These are phyloP conservation scores for Crotalus helleri DNA, from an alignment of 2,113 vertebrate genomes.

Conservation along the genomic window DNA sequence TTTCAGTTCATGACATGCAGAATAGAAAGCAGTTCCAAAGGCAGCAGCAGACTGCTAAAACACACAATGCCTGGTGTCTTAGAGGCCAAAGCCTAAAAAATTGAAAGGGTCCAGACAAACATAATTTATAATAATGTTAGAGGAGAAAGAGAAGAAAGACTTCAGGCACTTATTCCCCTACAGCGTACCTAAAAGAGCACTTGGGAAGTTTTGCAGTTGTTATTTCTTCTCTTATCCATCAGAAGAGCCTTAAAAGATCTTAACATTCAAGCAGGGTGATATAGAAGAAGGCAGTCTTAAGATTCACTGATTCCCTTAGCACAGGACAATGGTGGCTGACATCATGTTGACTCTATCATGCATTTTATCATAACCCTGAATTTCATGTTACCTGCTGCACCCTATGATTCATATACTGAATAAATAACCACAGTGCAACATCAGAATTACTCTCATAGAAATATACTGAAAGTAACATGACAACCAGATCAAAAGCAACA, in stretches of 20 bases:
- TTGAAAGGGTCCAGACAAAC: not conserved
- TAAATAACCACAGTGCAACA: not conserved
- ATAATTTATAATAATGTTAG: not conserved
- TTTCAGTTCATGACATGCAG: not conserved
- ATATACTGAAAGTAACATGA: not conserved
- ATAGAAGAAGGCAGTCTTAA: not conserved
- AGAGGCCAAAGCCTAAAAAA: not conserved
- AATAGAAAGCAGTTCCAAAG: not conserved
- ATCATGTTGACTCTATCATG: not conserved
- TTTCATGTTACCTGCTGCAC: not conserved
- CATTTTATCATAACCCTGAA: not conserved
- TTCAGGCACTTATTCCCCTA: not conserved
- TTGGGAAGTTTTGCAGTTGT: not conserved
- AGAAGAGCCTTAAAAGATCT: not conserved
- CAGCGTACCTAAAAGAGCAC: not conserved
- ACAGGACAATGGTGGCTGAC: not conserved
- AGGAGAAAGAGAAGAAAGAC: not conserved
- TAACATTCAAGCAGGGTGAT: not conserved
- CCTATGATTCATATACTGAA: not conserved
- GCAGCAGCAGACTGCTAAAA: not conserved
- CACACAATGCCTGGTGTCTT: not conserved
- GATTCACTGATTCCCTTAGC: not conserved
- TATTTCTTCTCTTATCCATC: not conserved
- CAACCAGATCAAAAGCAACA: not conserved
- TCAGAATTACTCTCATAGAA: not conserved